Evolutionary conservation across 1,140 invertebrate species (phyloP).

Genomic region (Andrena cerasifolii): DNA sequence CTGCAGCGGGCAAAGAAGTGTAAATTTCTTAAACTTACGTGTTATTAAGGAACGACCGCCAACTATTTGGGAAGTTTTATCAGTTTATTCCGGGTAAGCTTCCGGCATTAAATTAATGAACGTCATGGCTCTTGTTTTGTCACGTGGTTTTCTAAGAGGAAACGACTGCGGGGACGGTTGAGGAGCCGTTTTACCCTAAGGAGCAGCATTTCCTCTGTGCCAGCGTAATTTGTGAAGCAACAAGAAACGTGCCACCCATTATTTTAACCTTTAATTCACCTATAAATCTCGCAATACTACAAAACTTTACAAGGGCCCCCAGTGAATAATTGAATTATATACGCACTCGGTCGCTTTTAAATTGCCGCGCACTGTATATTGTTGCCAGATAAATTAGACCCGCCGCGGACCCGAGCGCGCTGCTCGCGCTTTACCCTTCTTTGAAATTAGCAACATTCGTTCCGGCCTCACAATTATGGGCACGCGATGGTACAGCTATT

Average conservation of each 20-base stretch:
- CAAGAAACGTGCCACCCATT: conserved; percentile 41
- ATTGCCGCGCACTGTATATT: conserved; percentile 26
- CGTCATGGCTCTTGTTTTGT: conserved; percentile 37
- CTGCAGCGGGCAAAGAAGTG: not conserved
- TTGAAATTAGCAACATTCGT: conserved; percentile 26
- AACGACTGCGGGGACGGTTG: not conserved
- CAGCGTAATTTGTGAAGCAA: conserved; percentile 28
- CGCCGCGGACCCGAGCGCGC: not conserved
- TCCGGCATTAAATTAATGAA: conserved; percentile 53
- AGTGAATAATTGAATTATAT: conserved; percentile 44
- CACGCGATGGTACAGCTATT: conserved; percentile 16
- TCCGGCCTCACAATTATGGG: conserved; percentile 6
- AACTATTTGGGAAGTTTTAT: conserved; percentile 42
- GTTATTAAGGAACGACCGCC: conserved; percentile 16
- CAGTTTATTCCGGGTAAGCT: conserved; percentile 48
- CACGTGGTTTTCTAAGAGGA: conserved; percentile 34
- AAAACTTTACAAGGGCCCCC: conserved; percentile 33
- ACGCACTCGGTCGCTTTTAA: conserved; percentile 34
- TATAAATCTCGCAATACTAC: conserved; percentile 40
- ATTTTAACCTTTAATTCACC: conserved; percentile 41
- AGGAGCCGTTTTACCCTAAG: conserved; percentile 29
- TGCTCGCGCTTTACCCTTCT: not conserved
- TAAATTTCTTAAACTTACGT: conserved; percentile 13
- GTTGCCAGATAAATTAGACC: conserved; percentile 37
- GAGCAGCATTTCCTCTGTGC: conserved; percentile 36